A percentile compares a stretch with the other conserved stretches of the same genome.
These are phyloP conservation scores for Gastracanthus pulcherrimus DNA, from an alignment of 2,888 invertebrate genomes.

Conservation along the genomic window DNA sequence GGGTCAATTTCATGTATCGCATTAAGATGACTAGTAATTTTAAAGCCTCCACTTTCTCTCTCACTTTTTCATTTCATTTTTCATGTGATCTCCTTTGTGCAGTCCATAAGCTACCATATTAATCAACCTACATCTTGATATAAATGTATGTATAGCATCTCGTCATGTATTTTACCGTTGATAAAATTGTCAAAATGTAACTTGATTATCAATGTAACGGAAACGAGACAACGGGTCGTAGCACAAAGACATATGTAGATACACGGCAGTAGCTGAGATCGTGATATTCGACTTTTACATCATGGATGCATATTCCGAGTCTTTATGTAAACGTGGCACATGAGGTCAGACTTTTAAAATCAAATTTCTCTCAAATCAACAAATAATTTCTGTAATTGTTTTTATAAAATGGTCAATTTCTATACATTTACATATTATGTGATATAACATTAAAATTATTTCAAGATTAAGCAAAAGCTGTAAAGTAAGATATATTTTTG, in stretches of 20 bases:
- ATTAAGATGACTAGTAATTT: too few relatives aligned
- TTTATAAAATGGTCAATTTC: too few relatives aligned
- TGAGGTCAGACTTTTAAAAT: too few relatives aligned
- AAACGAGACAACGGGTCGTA: neutral
- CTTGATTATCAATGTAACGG: neutral
- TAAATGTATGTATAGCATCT: neutral
- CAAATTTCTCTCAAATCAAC: too few relatives aligned
- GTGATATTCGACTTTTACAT: neutral
- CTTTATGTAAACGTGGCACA: neutral
- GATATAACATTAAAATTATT: too few relatives aligned
- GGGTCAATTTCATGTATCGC: too few relatives aligned
- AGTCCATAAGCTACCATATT: neutral
- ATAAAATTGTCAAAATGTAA: slow-evolving; percentile 4
- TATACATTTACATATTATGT: too few relatives aligned
- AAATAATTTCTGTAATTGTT: too few relatives aligned
- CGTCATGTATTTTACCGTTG: neutral
- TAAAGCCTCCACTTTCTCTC: neutral
- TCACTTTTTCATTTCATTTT: neutral
- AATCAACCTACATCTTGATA: neutral
- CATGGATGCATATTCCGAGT: neutral
- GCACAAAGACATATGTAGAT: neutral
- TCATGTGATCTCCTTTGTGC: neutral
- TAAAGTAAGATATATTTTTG: too few relatives aligned
- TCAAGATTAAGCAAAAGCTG: too few relatives aligned
- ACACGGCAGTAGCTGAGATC: too few relatives aligned